Evolutionary conservation across 2,797 vertebrate genomes (phyloP), one percentile per base, ranked within the genome.

Genomic region (Malacoctenus gilli): DNA sequence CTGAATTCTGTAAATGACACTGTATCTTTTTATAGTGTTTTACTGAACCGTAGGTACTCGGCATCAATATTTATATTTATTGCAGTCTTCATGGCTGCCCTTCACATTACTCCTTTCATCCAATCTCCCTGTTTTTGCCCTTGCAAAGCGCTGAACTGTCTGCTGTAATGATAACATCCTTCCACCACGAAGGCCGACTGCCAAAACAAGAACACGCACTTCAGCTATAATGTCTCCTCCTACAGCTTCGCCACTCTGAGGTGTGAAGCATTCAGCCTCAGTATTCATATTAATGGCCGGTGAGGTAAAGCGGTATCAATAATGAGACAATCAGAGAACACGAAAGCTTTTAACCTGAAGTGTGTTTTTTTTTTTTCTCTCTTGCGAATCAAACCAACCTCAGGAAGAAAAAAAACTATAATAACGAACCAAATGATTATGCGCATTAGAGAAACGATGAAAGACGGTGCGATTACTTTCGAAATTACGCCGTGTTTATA

Each of bases 151-250:
- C 72, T 58, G 50, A 40, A 60, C 60, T 75, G 70, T 79, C 77
- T 66, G 51, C 53, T 68, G 32, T 76, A 76, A 82, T 83, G 75
- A 81, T 67, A 69, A 81, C 58, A 72, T 59, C 28, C 46, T 72
- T 71, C 58, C 77, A 65, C 4, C 72, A 72, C 18, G 19, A 58
- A 82, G 71, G 66, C 52, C 23, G 52, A 59, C 67, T 74, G 75
- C 83, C 83, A 75, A 73, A 83, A 77, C 56, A 77, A 59, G 78
- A 81, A 54, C 58, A 68, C 20, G 73, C 61, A 69, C 52, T 81
- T 84, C 67, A 77, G 56, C 67, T 60, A 54, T 53, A 77, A 70
- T 53, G 62, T 69, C 62, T n/a, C 62, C 57, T 75, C 62, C 71
- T 56, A 56, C 48, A 13, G 59, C 71, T 76, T 59, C 47, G 66